Evolutionary conservation across 1,140 invertebrate genomes (phyloP).

Genomic region (Mercenaria mercenaria): DNA sequence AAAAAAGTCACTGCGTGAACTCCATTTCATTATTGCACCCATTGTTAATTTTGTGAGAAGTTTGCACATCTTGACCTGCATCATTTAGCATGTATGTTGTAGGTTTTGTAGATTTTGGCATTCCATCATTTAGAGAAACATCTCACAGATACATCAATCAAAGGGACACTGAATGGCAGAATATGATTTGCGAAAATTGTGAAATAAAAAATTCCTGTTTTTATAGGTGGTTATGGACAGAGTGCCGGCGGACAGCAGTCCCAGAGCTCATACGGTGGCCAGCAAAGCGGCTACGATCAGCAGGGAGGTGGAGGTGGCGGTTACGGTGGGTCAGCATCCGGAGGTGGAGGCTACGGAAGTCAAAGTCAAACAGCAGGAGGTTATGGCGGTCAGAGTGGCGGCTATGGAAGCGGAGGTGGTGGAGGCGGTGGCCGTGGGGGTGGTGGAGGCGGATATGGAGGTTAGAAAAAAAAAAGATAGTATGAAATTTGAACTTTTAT

Average conservation of each 20-base stretch:
- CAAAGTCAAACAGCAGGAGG: constrained; percentile 3
- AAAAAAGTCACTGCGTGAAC: too few relatives aligned
- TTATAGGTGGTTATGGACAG: constrained; percentile 21
- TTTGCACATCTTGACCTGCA: too few relatives aligned
- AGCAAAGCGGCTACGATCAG: constrained; percentile 19
- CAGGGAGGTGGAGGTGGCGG: neutral
- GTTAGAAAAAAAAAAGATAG: too few relatives aligned
- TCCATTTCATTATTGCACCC: too few relatives aligned
- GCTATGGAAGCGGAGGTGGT: constrained; percentile 13
- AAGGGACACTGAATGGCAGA: neutral
- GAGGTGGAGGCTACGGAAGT: neutral
- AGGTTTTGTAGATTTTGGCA: neutral
- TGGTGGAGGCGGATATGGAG: constrained; percentile 18
- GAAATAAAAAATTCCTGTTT: neutral
- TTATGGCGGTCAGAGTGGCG: constrained; percentile 35
- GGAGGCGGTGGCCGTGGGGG: constrained; percentile 9
- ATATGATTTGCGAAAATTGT: neutral
- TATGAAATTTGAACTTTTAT: neutral
- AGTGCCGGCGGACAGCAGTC: constrained; percentile 5
- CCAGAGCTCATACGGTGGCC: constrained; percentile 8
- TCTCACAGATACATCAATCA: neutral
- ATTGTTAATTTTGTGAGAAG: too few relatives aligned
- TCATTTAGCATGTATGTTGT: neutral
- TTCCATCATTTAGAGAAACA: neutral
- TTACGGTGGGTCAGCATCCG: neutral